Base-by-base conservation (phyloP, 2,888 invertebrate genomes). In the Helicoverpa assulta region DNA sequence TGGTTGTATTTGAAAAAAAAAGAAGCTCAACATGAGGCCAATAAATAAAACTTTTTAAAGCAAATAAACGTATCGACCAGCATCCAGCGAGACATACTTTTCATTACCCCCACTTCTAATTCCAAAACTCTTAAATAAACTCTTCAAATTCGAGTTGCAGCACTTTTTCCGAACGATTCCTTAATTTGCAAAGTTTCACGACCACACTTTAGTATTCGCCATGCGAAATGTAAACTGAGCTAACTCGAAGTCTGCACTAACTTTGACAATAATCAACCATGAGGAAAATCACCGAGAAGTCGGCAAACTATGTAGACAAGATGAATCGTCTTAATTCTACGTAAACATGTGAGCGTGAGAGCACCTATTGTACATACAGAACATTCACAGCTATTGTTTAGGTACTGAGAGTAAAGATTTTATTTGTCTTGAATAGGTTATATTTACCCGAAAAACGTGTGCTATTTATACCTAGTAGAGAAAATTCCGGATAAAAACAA, bases 261-360 rank as follows among this genome's bases (percentile, higher is more conserved):
- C 89, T 92, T 91, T 87, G 87, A 89, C 89, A 90, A 91, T 92
- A 89, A 90, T 89, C 87, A 90, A 86, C 89, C 82, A 84, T 83
- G 83, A 70, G 85, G 85, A 86, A 89, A 89, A 88, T 87, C 85
- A 86, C 76, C 76, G 80, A 73, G 81, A 83, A 86, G 52, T 77
- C 58, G 37, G 51, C 55, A 58, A 75, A 81, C 79, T 70, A 71
- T 67, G 71, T 47, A 79, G 68, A 62, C 70, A 71, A 56, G 60
- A 66, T 19, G 51, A 76, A 76, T 75, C 55, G 64, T 70, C 68
- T 80, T 80, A 67, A 80, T 71, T 80, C 33, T 66, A 50, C 67
- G 73, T 66, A 70, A 76, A 77, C 66, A 77, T 76, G 67, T 56
- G 47, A 54, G 65, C 54, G 12, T 40, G 47, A 47, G 47, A n/a